Evolutionary conservation across 2,888 invertebrate genomes (phyloP), one percentile per base, ranked within the genome.

Genomic region (Punctoribates punctum): DNA sequence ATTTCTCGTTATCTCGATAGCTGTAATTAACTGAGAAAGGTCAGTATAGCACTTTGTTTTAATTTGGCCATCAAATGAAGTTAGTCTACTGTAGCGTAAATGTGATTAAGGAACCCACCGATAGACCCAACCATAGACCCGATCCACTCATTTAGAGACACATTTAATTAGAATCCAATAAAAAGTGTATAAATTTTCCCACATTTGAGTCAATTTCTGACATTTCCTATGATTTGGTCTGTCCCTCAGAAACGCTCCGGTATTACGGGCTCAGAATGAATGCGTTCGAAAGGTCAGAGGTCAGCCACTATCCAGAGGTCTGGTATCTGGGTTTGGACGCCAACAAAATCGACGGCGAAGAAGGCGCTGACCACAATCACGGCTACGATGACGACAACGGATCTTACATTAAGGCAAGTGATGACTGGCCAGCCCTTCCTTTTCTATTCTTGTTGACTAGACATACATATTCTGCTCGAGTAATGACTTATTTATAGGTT

Each of bases 371-470:
- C 73, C 90, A 91, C 83, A 94, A 94, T 85, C 90, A 90, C 79
- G 94, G 93, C 34, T 94, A 91, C 82, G 94, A 95, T 82, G 94
- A 95, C 82, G 94, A 94, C 79, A 93, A 93, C 84, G 94, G 94
- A 81, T 94, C 94, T 84, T 96, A 96, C 85, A 92, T 93, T 84
- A 96, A 96, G 89, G 94, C 93, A 85, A 51, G 77, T 54, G 70
- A 17, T 62, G n/a, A n/a, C n/a, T n/a, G n/a, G n/a, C 34, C 34
- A 34, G 8, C 8, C 34, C 8, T 34, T 5, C n/a, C 4, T 20
- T 54, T n/a, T 20, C 6, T 20, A 54, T 54, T 54, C 1, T 54
- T 54, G 6, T 54, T 23, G 6, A 6, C 54, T 20, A 60, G 23
- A 60, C 13, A 25, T 25, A 60, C 20, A 60, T 60, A 27, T 25